Evolutionary conservation across 2,113 vertebrate genomes (phyloP).

Genomic region (Dinomys branickii): DNA sequence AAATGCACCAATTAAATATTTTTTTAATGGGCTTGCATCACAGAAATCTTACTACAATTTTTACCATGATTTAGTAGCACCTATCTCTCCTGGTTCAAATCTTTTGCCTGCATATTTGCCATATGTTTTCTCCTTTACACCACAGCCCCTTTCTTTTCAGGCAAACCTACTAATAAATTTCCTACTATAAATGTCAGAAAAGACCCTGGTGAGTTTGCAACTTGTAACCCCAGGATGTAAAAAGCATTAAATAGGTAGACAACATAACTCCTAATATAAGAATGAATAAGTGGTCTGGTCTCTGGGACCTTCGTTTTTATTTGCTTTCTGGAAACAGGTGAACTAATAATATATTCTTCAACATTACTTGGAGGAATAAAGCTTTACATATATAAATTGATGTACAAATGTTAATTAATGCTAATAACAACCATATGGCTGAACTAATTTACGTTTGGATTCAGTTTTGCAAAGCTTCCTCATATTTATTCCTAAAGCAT

Average conservation of each 20-base stretch:
- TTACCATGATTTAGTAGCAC: background rate
- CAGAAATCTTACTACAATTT: background rate
- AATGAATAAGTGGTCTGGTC: conserved; percentile 25
- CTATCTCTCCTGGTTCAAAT: background rate
- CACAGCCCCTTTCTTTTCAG: background rate
- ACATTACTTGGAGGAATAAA: conserved; percentile 52
- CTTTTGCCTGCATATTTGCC: background rate
- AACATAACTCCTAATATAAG: conserved; percentile 45
- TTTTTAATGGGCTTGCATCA: background rate
- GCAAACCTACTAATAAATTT: conserved; percentile 56
- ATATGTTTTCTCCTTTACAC: background rate
- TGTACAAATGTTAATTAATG: conserved; percentile 71
- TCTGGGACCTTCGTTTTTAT: conserved; percentile 46
- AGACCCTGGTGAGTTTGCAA: conserved; percentile 25
- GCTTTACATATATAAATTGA: conserved; percentile 49
- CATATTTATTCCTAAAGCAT: conserved; percentile 36
- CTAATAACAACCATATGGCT: conserved; percentile 67
- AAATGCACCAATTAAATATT: background rate
- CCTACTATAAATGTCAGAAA: conserved; percentile 63
- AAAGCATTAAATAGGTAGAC: conserved; percentile 44
- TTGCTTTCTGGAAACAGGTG: conserved; percentile 58
- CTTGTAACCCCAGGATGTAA: conserved; percentile 33
- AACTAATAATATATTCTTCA: conserved; percentile 56
- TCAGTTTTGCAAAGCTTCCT: conserved; percentile 28
- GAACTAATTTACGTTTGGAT: conserved; percentile 55